Evolutionary conservation across 2,888 invertebrate species (phyloP).

Genomic region (Noctua fimbriata): DNA sequence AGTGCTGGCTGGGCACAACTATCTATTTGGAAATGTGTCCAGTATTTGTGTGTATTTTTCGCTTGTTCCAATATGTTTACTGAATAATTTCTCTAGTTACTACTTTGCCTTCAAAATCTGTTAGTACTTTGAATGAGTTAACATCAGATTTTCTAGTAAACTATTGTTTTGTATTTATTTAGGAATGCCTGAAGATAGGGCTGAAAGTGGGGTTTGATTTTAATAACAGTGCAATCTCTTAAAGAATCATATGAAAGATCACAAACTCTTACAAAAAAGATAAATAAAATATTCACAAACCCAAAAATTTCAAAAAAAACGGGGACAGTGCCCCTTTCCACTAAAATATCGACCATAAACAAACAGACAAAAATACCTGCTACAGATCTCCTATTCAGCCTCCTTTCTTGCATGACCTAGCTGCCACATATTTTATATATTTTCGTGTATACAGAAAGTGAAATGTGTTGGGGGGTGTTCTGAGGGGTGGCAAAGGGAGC

Average conservation of each 20-base stretch:
- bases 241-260: background rate
- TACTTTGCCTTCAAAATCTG: background rate
- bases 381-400: slow-evolving; percentile 40
- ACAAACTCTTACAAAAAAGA: background rate
- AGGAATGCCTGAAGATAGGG: background rate
- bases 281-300: slow-evolving; percentile 31
- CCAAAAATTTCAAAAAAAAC: slow-evolving; percentile 18
- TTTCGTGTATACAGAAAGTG: slow-evolving; percentile 78
- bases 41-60: background rate
- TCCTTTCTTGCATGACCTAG: slow-evolving; percentile 59
- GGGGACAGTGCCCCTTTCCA: slow-evolving; percentile 17
- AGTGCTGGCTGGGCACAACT: background rate
- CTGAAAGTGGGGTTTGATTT: background rate
- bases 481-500: slow-evolving; percentile 71
- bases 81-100: background rate
- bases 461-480: slow-evolving; percentile 75
- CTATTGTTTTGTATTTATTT: background rate
- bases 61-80: background rate
- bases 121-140: background rate
- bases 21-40: background rate
- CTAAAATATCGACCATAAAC: slow-evolving; percentile 38
- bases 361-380: slow-evolving; percentile 57
- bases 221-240: background rate
- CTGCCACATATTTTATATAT: slow-evolving; percentile 66
- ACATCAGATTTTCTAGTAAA: background rate